Base-by-base conservation (phyloP, 2,888 invertebrate genomes). In the Tolmerus cingulatus region DNA sequence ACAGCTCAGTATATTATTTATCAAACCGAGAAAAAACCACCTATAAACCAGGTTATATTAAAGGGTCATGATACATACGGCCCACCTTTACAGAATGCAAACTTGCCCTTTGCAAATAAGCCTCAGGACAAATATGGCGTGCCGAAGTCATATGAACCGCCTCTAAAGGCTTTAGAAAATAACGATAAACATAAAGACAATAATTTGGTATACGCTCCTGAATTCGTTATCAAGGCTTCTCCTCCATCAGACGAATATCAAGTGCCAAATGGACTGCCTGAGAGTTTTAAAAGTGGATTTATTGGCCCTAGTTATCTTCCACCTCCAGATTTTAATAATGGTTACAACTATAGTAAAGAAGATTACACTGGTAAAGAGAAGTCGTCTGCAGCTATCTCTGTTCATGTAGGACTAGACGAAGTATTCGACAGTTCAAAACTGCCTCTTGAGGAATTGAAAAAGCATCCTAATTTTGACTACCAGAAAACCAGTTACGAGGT, bases 401-500 rank as follows among this genome's bases (percentile, higher is more conserved):
- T 55, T 81, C 51, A 51, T 23, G 19, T 55, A 5, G 30, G 23
- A 30, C 3, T 27, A 55, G 37, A 51, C 4, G 78, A 77, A 34
- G 43, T 55, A 23, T 57, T 79, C n/a, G 66, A 66, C 37, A 86
- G 14, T 78, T 86, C 78, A 14, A 78, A 92, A 9, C 89, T 93
- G 16, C 92, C 93, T 0, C 89, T 92, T 0, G 91, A 90, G 86
- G 89, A 90, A 0, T 90, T 91, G 87, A 91, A 91, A 78, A 91
- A 91, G 87, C 46, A 74, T 74, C 91, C 92, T 0, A 89, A 91
- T 3, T 92, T 91, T 46, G 91, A 92, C 51, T 92, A 90, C 34
- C 91, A 92, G 14, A 92, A 92, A 87, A 91, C 91, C 8, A 92
- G 93, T 77, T 92, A 93, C 87, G 92, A 92, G 88, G 92, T 92